Conservation (phyloP, 2,797 vertebrate genomes). For the Paramormyrops hopkinsi region DNA sequence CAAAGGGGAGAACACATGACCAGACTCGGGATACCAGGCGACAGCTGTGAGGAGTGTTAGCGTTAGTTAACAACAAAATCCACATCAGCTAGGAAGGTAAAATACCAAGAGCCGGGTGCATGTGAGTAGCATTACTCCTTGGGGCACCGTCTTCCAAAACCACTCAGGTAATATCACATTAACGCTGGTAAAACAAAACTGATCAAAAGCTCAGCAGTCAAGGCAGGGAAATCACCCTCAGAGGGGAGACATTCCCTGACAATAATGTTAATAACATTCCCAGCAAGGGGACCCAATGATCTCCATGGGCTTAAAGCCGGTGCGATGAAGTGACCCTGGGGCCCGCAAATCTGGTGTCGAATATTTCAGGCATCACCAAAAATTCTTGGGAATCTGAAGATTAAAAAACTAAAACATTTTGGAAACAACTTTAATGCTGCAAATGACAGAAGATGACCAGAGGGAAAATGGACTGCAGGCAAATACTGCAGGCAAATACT, state of each 20-base stretch:
- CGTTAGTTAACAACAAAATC: background rate
- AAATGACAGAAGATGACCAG: background rate
- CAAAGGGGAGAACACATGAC: background rate
- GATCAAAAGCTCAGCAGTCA: background rate
- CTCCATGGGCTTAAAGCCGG: background rate
- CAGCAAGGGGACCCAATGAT: background rate
- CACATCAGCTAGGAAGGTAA: background rate
- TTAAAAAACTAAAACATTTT: background rate
- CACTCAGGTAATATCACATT: background rate
- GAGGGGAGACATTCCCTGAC: background rate
- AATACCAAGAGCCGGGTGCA: background rate
- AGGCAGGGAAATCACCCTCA: background rate
- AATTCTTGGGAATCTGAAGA: background rate
- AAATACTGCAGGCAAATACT: background rate
- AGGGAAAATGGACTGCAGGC: background rate
- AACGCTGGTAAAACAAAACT: background rate
- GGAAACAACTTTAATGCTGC: background rate
- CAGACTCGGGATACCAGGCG: background rate
- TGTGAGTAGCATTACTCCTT: no score
- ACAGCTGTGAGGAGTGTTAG: background rate
- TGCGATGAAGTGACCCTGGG: background rate
- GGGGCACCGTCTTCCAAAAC: background rate
- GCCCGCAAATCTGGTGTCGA: background rate
- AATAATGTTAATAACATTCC: background rate
- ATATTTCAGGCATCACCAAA: background rate